Percentiles rank a stretch among this genome's conserved stretches.
These are phyloP conservation scores for Clitarchus hookeri DNA, from an alignment of 2,888 invertebrate genomes.

Conservation along the genomic window DNA sequence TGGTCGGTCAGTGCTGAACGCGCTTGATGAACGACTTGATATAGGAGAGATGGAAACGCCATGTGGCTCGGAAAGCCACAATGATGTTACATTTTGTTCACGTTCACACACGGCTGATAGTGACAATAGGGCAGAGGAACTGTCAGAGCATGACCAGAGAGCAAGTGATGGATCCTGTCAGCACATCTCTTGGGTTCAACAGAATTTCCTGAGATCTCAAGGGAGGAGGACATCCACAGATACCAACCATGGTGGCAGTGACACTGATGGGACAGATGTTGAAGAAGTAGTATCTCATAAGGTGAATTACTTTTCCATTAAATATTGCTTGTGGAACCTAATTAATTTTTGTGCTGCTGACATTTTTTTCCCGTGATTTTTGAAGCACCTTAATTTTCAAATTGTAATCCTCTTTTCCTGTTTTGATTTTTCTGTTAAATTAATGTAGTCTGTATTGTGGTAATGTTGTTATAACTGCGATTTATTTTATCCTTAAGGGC, in stretches of 20 bases:
- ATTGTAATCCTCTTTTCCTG: no score
- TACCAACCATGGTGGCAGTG: conserved; percentile 32
- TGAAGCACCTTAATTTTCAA: no score
- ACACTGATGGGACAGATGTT: conserved; percentile 31
- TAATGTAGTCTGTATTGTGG: no score
- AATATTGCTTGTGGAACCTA: no score
- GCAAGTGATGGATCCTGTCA: background rate
- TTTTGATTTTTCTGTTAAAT: no score
- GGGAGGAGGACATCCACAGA: conserved; percentile 24
- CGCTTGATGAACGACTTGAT: background rate
- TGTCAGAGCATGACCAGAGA: background rate
- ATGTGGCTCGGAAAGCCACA: background rate
- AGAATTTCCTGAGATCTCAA: background rate
- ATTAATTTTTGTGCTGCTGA: no score
- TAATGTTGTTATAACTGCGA: no score
- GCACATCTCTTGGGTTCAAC: conserved; percentile 29
- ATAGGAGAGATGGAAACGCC: background rate
- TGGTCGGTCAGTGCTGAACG: background rate
- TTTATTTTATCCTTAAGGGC: no score
- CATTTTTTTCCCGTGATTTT: no score
- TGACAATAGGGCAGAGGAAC: background rate
- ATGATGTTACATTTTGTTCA: background rate
- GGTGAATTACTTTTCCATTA: background rate
- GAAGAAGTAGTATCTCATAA: conserved; percentile 10
- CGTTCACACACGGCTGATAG: background rate